Evolutionary conservation across 1,140 invertebrate species (phyloP).

Genomic region (Monomorium pharaonis): DNA sequence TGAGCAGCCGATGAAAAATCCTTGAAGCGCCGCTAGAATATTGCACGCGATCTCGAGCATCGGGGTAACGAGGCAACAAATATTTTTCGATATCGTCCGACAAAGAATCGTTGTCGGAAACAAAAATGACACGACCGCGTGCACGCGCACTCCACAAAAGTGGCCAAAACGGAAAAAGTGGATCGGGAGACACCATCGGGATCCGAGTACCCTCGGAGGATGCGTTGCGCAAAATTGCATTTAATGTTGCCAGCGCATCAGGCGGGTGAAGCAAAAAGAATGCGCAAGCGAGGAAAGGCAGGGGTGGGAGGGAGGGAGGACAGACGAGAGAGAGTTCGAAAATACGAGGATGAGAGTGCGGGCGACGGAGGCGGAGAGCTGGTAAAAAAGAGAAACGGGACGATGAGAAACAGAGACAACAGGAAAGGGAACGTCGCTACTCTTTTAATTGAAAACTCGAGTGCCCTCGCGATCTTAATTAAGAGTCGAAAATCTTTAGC

Average conservation of each 20-base stretch:
- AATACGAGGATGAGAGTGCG: background rate
- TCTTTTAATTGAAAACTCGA: slow-evolving; percentile 82
- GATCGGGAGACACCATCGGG: slow-evolving; percentile 53
- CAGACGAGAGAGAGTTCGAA: background rate
- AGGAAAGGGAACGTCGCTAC: slow-evolving; percentile 57
- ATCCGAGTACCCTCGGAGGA: slow-evolving; percentile 61
- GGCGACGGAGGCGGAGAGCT: background rate
- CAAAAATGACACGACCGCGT: slow-evolving; percentile 55
- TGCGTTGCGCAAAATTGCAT: slow-evolving; percentile 71
- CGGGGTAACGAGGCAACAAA: slow-evolving; percentile 20
- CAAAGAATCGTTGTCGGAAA: slow-evolving; percentile 61
- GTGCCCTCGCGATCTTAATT: slow-evolving; percentile 81
- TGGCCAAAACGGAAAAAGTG: slow-evolving; percentile 57
- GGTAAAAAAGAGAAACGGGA: slow-evolving; percentile 20
- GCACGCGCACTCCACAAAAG: slow-evolving; percentile 48
- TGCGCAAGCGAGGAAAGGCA: background rate
- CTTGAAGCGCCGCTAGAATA: slow-evolving; percentile 61
- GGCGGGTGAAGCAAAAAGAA: slow-evolving; percentile 10
- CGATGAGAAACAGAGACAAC: slow-evolving; percentile 10
- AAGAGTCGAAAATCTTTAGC: slow-evolving; percentile 80
- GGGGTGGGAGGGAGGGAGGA: background rate
- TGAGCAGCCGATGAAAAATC: slow-evolving; percentile 62
- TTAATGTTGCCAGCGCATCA: slow-evolving; percentile 73
- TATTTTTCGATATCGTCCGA: slow-evolving; percentile 67
- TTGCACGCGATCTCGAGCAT: slow-evolving; percentile 57